Evolutionary conservation across 2,888 invertebrate genomes (phyloP).

Genomic region (Colletes collaris): DNA sequence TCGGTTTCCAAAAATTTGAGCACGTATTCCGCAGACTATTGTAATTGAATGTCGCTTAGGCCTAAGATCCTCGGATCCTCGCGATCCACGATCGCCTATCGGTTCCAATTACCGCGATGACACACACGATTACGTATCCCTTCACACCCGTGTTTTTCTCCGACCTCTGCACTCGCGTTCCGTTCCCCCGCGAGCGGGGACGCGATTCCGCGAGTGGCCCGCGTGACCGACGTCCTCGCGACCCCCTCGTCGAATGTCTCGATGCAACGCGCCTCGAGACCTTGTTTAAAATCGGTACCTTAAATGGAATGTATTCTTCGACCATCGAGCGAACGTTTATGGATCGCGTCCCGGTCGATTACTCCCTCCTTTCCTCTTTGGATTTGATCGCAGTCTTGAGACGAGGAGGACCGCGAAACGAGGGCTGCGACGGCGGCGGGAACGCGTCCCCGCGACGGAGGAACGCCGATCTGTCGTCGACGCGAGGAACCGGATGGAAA

Average conservation of each 20-base stretch:
- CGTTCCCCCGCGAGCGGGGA: too few relatives aligned
- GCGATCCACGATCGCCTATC: conserved; percentile 54
- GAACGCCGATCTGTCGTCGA: too few relatives aligned
- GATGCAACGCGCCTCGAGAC: conserved; percentile 24
- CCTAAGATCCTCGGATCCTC: conserved; percentile 72
- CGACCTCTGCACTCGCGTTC: conserved; percentile 4
- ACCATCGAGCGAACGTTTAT: not conserved
- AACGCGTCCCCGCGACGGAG: not conserved
- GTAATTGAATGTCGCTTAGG: conserved; percentile 78
- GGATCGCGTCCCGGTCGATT: conserved; percentile 57
- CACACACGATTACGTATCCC: not conserved
- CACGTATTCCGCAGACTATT: conserved; percentile 75
- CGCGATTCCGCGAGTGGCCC: too few relatives aligned
- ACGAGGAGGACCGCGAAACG: conserved; percentile 35
- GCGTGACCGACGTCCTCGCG: not conserved
- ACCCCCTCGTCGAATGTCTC: not conserved
- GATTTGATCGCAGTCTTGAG: conserved; percentile 68
- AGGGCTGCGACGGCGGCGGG: conserved; percentile 4
- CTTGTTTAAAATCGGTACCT: conserved; percentile 13
- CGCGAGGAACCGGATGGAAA: conserved; percentile 17
- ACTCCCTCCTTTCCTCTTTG: conserved; percentile 63
- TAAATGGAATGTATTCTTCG: conserved; percentile 62
- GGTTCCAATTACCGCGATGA: not conserved
- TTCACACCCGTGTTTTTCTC: not conserved
- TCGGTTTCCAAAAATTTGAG: conserved; percentile 76